A percentile compares a stretch with the other conserved stretches of the same genome.
Conservation (phyloP, 2,113 vertebrate genomes). For the Mormyrus lacerda region DNA sequence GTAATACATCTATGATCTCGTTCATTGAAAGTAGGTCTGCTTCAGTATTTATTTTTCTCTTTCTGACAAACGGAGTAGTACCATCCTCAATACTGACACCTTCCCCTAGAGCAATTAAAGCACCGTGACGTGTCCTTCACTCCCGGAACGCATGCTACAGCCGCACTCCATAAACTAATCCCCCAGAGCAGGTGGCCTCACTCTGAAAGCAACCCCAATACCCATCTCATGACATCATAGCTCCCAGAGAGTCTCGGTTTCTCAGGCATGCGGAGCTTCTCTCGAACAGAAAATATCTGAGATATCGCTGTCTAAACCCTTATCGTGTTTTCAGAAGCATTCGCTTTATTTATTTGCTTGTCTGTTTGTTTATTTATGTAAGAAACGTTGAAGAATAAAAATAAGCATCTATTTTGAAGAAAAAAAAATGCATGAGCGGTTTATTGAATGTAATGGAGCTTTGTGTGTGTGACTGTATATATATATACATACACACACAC, state of each 20-base stretch:
- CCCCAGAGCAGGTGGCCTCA: slow-evolving; percentile 4
- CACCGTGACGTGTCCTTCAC: background rate
- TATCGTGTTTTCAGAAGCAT: background rate
- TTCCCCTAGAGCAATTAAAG: background rate
- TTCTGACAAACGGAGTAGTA: background rate
- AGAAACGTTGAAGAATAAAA: background rate
- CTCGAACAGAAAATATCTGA: background rate
- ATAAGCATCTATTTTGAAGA: background rate
- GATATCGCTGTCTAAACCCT: background rate
- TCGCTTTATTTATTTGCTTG: background rate
- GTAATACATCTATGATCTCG: background rate
- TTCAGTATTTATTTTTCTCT: background rate
- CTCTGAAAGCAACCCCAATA: background rate
- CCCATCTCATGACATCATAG: background rate
- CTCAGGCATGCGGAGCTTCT: background rate
- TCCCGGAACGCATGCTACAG: background rate
- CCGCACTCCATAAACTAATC: background rate
- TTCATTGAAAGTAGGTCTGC: background rate
- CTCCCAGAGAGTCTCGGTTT: background rate
- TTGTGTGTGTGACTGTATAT: background rate
- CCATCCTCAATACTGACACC: background rate
- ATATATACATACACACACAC: background rate
- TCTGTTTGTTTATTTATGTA: background rate
- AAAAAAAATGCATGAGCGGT: background rate
- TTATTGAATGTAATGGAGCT: background rate